Base-by-base conservation (phyloP, 2,888 invertebrate species). In the Caenorhabditis sp. region DNA sequence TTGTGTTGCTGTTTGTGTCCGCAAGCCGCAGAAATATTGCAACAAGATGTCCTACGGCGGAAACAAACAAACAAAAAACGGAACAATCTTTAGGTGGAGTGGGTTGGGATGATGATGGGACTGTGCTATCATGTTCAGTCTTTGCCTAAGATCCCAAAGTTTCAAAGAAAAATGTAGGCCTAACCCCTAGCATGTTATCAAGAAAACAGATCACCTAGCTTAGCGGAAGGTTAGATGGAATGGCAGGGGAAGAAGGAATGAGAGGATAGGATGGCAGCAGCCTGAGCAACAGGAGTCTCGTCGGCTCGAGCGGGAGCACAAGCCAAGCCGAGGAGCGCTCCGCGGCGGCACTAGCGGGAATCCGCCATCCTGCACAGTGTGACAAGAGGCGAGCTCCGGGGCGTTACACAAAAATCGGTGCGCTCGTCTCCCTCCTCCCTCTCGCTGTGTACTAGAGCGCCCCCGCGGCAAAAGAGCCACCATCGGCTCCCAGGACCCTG, bases 401-500 rank as follows among this genome's bases (percentile, higher is more conserved):
- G 76, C 76, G 76, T 76, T 76, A 76, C 76, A 76, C 76, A 76
- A 76, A 76, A 76, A 65, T 76, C 76, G 67, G 67, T 67, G 56
- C 44, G 53, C 40, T 55, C 53, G 6, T 26, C 50, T 60, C 50
- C 51, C 55, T 20, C 71, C 47, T 13, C 47, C 28, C 53, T 24
- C n/a, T 26, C 53, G 67, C 22, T 67, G 76, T 76, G 76, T 76
- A 76, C 67, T 76, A 76, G 74, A 50, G 76, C 76, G 76, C 76
- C 76, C 76, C 76, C 76, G 76, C 76, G 76, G 67, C 26, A 26
- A 32, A n/a, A 56, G 32, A 32, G 18, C n/a, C 47, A n/a, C 47
- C 47, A 47, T 20, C 47, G 18, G 47, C 47, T 47, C 47, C 47
- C 47, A 47, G 47, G 47, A 47, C 47, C 47, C 47, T 47, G 47